Conservation (phyloP, 1,140 invertebrate genomes). For the Ceratosolen fusciceps region DNA sequence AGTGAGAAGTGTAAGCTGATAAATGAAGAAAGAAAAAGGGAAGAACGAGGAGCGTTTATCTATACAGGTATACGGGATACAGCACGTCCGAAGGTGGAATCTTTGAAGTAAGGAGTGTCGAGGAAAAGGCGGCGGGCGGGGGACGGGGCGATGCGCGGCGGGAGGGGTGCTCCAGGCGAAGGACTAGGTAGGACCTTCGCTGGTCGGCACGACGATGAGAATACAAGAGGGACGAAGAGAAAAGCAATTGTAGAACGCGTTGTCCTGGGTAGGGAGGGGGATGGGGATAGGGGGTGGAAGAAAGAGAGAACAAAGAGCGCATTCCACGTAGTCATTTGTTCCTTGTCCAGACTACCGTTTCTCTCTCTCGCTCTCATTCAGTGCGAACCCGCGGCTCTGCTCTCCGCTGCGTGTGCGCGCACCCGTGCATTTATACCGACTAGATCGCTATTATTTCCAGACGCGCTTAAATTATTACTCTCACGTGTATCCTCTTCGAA, state of each 20-base stretch:
- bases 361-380: slow-evolving; percentile 37
- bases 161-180: background rate
- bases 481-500: slow-evolving; percentile 11
- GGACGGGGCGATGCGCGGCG: background rate
- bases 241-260: slow-evolving; percentile 39
- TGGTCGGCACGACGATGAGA: background rate
- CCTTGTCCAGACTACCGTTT: slow-evolving; percentile 56
- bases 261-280: slow-evolving; percentile 49
- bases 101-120: slow-evolving; percentile 8
- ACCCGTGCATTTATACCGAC: background rate
- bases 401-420: background rate
- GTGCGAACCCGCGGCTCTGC: slow-evolving; percentile 48
- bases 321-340: slow-evolving; percentile 66
- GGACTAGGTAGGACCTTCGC: slow-evolving; percentile 2
- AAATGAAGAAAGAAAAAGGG: slow-evolving; percentile 29
- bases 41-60: slow-evolving; percentile 35
- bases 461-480: slow-evolving; percentile 36
- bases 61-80: slow-evolving; percentile 26
- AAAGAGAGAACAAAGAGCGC: slow-evolving; percentile 66
- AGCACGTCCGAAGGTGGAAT: background rate
- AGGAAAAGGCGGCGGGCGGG: slow-evolving; percentile 1
- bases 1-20: slow-evolving; percentile 42
- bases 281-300: too few relatives aligned
- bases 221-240: slow-evolving; percentile 12
- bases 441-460: slow-evolving; percentile 39